These are phyloP conservation scores for Ammodytes marinus DNA, from an alignment of 2,113 vertebrate species.

Conservation along the genomic window DNA sequence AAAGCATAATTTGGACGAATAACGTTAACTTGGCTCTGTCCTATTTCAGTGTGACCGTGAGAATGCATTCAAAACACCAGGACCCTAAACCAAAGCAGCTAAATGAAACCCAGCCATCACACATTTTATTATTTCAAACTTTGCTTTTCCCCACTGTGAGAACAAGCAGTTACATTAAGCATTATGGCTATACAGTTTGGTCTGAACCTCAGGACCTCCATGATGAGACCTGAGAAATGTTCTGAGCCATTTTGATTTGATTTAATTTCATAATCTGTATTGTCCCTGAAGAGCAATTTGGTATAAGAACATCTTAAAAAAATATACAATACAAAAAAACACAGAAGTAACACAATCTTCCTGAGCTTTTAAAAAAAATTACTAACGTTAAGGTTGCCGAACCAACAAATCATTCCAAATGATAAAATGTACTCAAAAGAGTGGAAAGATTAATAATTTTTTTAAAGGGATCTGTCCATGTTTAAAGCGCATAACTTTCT, in stretches of 20 bases:
- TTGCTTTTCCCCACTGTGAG: neutral
- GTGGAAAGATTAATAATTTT: too few relatives aligned
- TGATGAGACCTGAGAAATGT: neutral
- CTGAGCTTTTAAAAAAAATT: too few relatives aligned
- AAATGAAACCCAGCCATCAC: neutral
- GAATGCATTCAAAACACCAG: neutral
- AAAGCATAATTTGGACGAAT: neutral
- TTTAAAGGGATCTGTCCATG: too few relatives aligned
- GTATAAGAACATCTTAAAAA: too few relatives aligned
- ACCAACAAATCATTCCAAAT: too few relatives aligned
- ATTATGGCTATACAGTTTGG: neutral
- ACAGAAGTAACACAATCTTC: too few relatives aligned
- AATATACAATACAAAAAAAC: neutral
- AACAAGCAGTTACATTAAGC: neutral
- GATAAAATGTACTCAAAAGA: too few relatives aligned
- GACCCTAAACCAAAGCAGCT: neutral
- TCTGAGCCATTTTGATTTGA: neutral
- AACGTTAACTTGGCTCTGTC: neutral
- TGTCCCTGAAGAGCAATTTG: too few relatives aligned
- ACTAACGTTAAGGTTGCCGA: too few relatives aligned
- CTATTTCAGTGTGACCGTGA: neutral
- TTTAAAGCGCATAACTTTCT: too few relatives aligned
- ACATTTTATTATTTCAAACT: neutral
- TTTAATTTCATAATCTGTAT: too few relatives aligned
- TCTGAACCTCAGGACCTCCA: neutral